Evolutionary conservation across 2,113 vertebrate species (phyloP).

Genomic region (Promerops cafer): DNA sequence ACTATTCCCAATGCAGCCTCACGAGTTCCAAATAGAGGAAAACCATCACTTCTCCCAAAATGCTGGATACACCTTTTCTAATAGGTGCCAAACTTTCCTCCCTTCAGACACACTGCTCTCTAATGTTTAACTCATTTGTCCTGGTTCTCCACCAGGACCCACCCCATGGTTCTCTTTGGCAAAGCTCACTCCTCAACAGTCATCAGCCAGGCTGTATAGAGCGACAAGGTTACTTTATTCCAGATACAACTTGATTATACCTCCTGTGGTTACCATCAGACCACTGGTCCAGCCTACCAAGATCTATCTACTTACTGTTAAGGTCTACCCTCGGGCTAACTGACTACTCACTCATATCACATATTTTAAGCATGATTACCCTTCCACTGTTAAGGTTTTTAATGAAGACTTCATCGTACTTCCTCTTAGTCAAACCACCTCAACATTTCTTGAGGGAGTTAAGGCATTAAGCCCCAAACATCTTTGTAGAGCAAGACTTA

Average conservation of each 20-base stretch:
- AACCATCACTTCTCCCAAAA: neutral
- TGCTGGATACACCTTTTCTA: neutral
- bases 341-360: rapidly evolving
- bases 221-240: neutral
- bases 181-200: neutral
- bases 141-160: neutral
- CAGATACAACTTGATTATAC: neutral
- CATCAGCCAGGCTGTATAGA: rapidly evolving
- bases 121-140: neutral
- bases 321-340: neutral
- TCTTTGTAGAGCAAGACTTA: neutral
- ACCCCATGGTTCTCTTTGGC: neutral
- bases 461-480: neutral
- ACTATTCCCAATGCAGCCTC: neutral
- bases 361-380: neutral
- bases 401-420: neutral
- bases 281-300: neutral
- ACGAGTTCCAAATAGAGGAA: rapidly evolving
- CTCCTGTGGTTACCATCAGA: neutral
- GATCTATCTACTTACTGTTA: neutral
- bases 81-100: neutral
- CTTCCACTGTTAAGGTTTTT: neutral
- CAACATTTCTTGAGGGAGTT: neutral
- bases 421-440: neutral
- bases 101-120: neutral